Evolutionary conservation across 2,113 vertebrate genomes (phyloP).

Genomic region (Carassius carassius): DNA sequence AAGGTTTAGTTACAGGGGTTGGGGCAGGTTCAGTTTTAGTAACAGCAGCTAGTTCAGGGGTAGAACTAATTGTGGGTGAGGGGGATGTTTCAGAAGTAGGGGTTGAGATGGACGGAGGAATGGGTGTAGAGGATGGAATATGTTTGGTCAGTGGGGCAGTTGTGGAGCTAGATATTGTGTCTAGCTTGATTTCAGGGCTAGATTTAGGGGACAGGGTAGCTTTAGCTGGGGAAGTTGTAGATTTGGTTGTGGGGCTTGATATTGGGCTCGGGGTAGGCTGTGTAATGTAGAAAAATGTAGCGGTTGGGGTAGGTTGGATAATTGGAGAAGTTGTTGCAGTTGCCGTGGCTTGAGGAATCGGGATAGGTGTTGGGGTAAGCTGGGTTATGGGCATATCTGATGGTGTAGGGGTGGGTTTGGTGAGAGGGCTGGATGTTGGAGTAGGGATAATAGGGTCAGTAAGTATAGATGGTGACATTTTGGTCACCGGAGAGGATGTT

Average conservation of each 20-base stretch:
- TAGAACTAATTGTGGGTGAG: slow-evolving; percentile 48
- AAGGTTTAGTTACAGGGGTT: not conserved
- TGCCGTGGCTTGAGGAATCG: not conserved
- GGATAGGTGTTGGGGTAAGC: slow-evolving; percentile 33
- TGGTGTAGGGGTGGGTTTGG: not conserved
- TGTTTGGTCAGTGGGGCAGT: slow-evolving; percentile 49
- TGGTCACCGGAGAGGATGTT: not conserved
- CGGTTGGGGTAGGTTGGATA: not conserved
- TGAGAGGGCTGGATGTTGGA: not conserved
- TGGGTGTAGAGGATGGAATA: slow-evolving; percentile 24
- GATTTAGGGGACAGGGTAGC: slow-evolving; percentile 32
- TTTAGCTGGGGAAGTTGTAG: slow-evolving; percentile 41
- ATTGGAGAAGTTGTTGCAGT: slow-evolving; percentile 8
- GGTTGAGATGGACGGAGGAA: slow-evolving; percentile 16
- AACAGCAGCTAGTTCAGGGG: slow-evolving; percentile 38
- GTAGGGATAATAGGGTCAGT: not conserved
- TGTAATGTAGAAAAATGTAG: not conserved
- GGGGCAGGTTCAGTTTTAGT: slow-evolving; percentile 44
- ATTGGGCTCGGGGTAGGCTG: slow-evolving; percentile 39
- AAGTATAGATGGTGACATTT: not conserved
- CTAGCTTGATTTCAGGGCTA: slow-evolving; percentile 8
- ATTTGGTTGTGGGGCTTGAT: slow-evolving; percentile 12
- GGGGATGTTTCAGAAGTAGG: slow-evolving; percentile 37
- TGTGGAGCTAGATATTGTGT: not conserved
- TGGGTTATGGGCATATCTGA: slow-evolving; percentile 11